Evolutionary conservation across 1,140 invertebrate genomes (phyloP).

Genomic region (Drosophila pandora): DNA sequence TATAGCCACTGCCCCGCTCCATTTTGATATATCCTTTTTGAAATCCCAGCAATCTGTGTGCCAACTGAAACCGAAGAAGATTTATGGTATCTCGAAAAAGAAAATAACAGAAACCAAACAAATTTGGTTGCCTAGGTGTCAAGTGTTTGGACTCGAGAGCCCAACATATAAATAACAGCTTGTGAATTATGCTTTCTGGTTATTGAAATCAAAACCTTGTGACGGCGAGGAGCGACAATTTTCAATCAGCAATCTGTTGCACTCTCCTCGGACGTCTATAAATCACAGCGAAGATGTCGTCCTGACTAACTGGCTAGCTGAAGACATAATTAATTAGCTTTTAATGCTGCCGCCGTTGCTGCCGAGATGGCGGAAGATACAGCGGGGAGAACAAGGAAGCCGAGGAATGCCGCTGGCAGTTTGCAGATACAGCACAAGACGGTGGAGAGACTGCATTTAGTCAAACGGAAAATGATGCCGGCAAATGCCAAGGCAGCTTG

Average conservation of each 20-base stretch:
- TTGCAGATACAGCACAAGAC: conserved; percentile 2
- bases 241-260: conserved; percentile 70
- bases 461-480: conserved; percentile 79
- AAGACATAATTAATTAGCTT: conserved; percentile 80
- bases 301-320: conserved; percentile 69
- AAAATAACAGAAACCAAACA: conserved; percentile 15
- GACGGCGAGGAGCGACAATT: conserved; percentile 37
- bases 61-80: conserved; percentile 77
- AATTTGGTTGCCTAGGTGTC: conserved; percentile 65
- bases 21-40: conserved; percentile 44
- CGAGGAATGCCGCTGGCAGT: conserved; percentile 46
- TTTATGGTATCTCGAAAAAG: conserved; percentile 60
- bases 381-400: conserved; percentile 5
- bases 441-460: conserved; percentile 67
- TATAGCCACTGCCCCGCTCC: conserved; percentile 24
- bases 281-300: conserved; percentile 56
- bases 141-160: conserved; percentile 42
- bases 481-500: conserved; percentile 42
- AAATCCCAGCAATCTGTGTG: conserved; percentile 78
- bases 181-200: conserved; percentile 74
- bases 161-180: conserved; percentile 18
- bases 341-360: conserved; percentile 55
- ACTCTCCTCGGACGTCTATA: conserved; percentile 36
- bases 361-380: conserved; percentile 23
- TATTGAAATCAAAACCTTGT: conserved; percentile 71